Base-by-base conservation (phyloP, 2,113 vertebrate species). In the Garra rufa region DNA sequence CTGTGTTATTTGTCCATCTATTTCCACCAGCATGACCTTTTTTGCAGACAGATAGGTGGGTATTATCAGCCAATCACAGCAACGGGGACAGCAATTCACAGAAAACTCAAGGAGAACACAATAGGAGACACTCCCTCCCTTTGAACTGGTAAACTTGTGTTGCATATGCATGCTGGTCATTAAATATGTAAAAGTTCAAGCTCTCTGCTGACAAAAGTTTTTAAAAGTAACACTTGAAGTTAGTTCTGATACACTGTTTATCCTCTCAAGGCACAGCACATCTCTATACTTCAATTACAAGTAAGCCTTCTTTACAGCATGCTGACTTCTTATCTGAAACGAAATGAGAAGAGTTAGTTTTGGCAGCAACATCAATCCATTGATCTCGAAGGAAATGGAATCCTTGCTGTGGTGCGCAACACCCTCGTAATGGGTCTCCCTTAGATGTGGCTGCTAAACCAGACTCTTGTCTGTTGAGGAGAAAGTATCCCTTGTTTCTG, bases 371-470 rank as follows among this genome's bases (percentile, higher is more conserved):
- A 44, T 79, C 55, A 79, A 65, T 79, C 57, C 57, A 79, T 17
- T 65, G 57, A 79, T 79, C 77, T 61, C 77, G 65, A 61, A 79
- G 77, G 41, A 63, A 63, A 79, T 79, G n/a, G 55, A 63, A 46
- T 79, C 41, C 52, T 79, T 44, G 41, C 55, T 79, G 77, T 28
- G 57, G 15, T 43, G 8, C 28, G 3, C 57, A 79, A 63, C 41
- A 79, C 19, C 38, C 41, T 65, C 28, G 38, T 63, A 63, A 79
- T 65, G 24, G 34, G 19, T 79, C 76, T 79, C 76, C 52, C 52
- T 63, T 79, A 63, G 76, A 79, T 43, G 76, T 50, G 44, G 13
- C 50, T 52, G 9, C 15, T 34, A 34, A 43, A 43, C 26, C 10
- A 59, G 75, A n/a, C 28, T n/a, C 14, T 55, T 76, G 28, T 55